Base-by-base conservation (phyloP, 2,113 vertebrate genomes). In the Neotoma lepida region DNA sequence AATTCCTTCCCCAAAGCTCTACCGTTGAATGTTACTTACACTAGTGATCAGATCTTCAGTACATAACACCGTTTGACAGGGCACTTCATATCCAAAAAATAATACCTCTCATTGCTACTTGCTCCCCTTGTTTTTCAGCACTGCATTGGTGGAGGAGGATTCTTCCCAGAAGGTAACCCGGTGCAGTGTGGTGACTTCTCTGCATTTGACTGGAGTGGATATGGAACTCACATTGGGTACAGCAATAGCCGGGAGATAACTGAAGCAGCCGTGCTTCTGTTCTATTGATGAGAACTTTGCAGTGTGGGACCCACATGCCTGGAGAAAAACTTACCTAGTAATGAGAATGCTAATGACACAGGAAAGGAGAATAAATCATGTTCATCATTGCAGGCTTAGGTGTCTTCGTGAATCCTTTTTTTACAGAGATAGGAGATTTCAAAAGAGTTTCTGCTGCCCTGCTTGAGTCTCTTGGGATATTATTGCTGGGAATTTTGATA, bases 121-220 rank as follows among this genome's bases (percentile, higher is more conserved):
- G 35, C 73, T 30, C 9, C 64, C 30, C 2, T 30, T 70, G 2
- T 73, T 63, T 90, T 89, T 10, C 46, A 98, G 97, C 77, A 96
- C 56, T 96, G 97, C 81, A 96, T 95, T 81, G 97, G 95, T 86
- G 97, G 96, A 96, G 97, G 94, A 95, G 96, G 97, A 17, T 95
- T 22, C 88, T 97, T 98, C 18, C 95, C 96, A 0, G 93, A 97
- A 39, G 8, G 1, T 1, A 2, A 86, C 64, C 95, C 97, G 6
- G 5, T 15, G 73, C 95, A 98, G 96, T 97, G 94, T 84, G 96
- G 91, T 24, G 94, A 97, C 90, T 98, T 97, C n/a, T 18, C 86
- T 44, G 13, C 87, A 44, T 97, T 97, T 88, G 97, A 97, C 90
- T 96, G 95, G 94, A 22, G 46, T 73, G 81, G 97, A n/a, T 94